Evolutionary conservation across 2,113 vertebrate genomes (phyloP), one percentile per base, ranked within the genome.

Genomic region (Halcyon malimbica): DNA sequence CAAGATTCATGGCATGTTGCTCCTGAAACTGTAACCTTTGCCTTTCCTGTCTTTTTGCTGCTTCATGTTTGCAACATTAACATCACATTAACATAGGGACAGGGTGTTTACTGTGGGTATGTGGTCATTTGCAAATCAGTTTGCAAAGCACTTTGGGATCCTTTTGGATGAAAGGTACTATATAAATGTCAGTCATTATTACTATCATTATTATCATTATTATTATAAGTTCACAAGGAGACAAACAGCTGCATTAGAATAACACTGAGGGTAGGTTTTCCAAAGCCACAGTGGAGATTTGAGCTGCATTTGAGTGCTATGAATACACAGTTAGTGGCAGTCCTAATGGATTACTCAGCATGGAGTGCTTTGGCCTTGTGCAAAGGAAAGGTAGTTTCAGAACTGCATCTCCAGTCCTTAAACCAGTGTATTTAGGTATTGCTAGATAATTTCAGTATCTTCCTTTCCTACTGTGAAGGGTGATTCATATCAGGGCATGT

Each of bases 131-230:
- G 63, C 48, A 90, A 91, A 90, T 94, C 82, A 86, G 84, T 93
- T 90, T 94, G 82, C 88, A 92, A 93, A 90, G 64, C 64, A 75
- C 79, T 93, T 90, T 81, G 90, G 48, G 76, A 93, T 93, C 64
- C 51, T 95, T 95, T 64, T 93, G 83, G 20, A 86, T 94, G 76
- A 96, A 95, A 90, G 78, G 60, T 85, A 56, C 71, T 93, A 48
- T 81, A 51, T 80, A 90, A 93, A 57, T 91, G 94, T 95, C 94
- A 94, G 90, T 93, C 85, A 86, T 96, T 95, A 93, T 97, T 96
- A 83, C 68, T 83, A 85, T 91, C 69, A 87, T 95, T 92, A 90
- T 80, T 86, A 83, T 59, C 91, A 76, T 79, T 91, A 28, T 51
- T 86, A 83, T 79, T 91, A 28, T 51, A 88, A 67, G 82, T 95